Evolutionary conservation across 2,888 invertebrate species (phyloP).

Genomic region (Ephialtes manifestator): DNA sequence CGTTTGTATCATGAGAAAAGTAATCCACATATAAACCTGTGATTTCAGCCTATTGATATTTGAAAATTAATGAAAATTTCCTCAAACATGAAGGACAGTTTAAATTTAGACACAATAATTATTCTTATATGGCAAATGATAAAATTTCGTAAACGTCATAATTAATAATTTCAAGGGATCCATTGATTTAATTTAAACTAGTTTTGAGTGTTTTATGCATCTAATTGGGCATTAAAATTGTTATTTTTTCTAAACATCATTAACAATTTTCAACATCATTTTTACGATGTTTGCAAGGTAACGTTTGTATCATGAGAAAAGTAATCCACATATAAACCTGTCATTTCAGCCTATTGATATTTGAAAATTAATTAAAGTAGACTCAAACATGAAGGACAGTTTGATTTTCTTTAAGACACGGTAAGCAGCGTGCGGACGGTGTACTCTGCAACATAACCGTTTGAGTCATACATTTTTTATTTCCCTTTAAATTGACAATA

Average conservation of each 20-base stretch:
- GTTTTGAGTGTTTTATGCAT: too few relatives aligned
- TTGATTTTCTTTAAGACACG: conserved; percentile 5
- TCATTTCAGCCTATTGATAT: background rate
- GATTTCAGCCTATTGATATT: background rate
- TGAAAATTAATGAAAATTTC: background rate
- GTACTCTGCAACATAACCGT: conserved; percentile 13
- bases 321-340: background rate
- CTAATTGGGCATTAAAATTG: too few relatives aligned
- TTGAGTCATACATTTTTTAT: too few relatives aligned
- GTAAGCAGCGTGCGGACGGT: background rate
- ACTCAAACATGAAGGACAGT: background rate
- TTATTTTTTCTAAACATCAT: too few relatives aligned
- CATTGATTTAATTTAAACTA: too few relatives aligned
- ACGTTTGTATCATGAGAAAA: background rate
- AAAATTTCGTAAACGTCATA: too few relatives aligned
- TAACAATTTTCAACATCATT: background rate
- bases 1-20: background rate
- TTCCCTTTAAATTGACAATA: too few relatives aligned
- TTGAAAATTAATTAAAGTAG: background rate
- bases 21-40: background rate
- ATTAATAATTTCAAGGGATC: too few relatives aligned
- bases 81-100: background rate
- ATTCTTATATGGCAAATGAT: too few relatives aligned
- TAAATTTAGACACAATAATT: background rate
- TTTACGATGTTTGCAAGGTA: background rate